Evolutionary conservation across 1,140 invertebrate genomes (phyloP).

Genomic region (Pseudomyrmex concolor): DNA sequence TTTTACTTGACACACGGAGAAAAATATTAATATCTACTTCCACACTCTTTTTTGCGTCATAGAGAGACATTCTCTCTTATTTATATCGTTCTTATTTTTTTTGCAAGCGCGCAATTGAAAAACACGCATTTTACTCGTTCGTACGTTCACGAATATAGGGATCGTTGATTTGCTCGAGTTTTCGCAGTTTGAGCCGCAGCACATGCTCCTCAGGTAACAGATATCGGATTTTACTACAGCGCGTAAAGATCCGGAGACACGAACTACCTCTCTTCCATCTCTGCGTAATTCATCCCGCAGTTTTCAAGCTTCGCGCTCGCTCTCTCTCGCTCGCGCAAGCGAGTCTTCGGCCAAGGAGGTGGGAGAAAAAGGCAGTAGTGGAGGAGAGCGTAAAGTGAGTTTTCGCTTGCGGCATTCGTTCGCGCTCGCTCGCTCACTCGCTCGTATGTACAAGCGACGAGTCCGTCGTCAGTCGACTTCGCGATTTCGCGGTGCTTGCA

Average conservation of each 20-base stretch:
- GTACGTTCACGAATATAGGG: neutral
- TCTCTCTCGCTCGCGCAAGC: conserved; percentile 53
- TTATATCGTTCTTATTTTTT: too few relatives aligned
- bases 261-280: neutral
- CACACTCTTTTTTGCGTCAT: too few relatives aligned
- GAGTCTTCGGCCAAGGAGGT: conserved; percentile 37
- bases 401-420: conserved; percentile 69
- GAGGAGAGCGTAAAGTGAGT: conserved; percentile 74
- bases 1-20: too few relatives aligned
- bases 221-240: conserved; percentile 14
- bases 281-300: conserved; percentile 39
- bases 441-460: conserved; percentile 66
- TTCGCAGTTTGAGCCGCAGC: neutral
- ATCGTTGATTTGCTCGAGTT: neutral
- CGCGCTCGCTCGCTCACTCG: conserved; percentile 51
- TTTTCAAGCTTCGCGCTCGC: conserved; percentile 24
- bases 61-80: too few relatives aligned
- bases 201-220: neutral
- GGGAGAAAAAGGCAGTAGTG: conserved; percentile 62
- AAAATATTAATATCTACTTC: too few relatives aligned
- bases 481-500: conserved; percentile 57
- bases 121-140: neutral
- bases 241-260: conserved; percentile 12
- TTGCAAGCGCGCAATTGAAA: neutral
- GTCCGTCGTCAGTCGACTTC: conserved; percentile 62